Evolutionary conservation across 2,113 vertebrate species (phyloP), one percentile per base, ranked within the genome.

Genomic region (Spermophilus dauricus): DNA sequence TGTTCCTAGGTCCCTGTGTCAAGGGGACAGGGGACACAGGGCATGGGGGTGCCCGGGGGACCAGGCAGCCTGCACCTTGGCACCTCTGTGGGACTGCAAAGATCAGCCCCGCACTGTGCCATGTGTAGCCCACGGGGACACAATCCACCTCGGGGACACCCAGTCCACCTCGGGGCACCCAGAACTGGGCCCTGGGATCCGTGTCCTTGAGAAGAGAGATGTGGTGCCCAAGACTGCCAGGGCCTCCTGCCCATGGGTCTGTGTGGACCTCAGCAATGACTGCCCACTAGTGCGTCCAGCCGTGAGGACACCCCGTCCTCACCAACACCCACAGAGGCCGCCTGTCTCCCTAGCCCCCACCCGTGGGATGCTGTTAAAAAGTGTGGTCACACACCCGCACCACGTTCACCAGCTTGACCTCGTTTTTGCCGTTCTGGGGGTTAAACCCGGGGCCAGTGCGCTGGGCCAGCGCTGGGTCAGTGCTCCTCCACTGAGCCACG

Each of bases 261-360:
- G 8, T 34, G 0, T 0, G 69, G 39, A 51, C 58, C 69, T 9
- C 18, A 56, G 30, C 1, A n/a, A 14, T 8, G 3, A 7, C n/a
- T 16, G 2, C 7, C 11, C 3, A n/a, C 26, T 3, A 32, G 34
- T 37, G 37, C 12, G 8, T 12, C 72, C 37, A 39, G 72, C 28
- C 11, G 12, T 51, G 48, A 51, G 48, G 48, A 51, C 48, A 51
- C 10, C 10, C 48, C 0, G 11, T 51, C 75, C 75, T 18, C 75
- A 5, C 24, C 8, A 16, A 78, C 9, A 42, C 48, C 48, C 42
- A 34, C 26, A 30, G 30, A 18, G 30, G 5, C 28, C 4, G 76
- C 32, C 51, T 48, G 10, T 2, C 0, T 7, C 13, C 5, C 4
- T 12, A 32, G 51, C 4, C 11, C 9, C 10, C 4, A 4, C 13